Base-by-base conservation (phyloP, 1,140 invertebrate species). In the Portunus trituberculatus region DNA sequence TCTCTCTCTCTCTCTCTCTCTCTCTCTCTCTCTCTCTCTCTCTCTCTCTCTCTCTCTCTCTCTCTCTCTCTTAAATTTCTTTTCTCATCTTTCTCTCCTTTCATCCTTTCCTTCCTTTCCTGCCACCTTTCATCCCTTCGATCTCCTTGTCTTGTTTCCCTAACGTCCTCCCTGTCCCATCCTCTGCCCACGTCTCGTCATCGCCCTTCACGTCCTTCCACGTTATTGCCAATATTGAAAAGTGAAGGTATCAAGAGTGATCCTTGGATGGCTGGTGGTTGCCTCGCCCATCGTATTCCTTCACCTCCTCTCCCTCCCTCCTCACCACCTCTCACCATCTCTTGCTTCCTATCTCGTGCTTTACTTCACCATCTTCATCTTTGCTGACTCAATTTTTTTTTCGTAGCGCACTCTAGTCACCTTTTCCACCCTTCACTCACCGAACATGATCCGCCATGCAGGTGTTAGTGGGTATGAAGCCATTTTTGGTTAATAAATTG, bases 151-250 rank as follows among this genome's bases (percentile, higher is more conserved):
- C 12, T 20, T 59, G 52, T 59, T 10, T 59, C 12, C 52, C 52
- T 59, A 16, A 12, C 52, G 10, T 25, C 25, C 67, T 76, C n/a
- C 25, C 67, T 76, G 20, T 8, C 67, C 20, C 67, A 7, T 20
- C 20, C 6, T n/a, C 67, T 76, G 12, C 25, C 67, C 6, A 7
- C 67, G 25, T 76, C 67, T 76, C 67, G 25, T 76, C 67, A 76
- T 76, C 67, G 20, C 67, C 67, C 67, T 76, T 76, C 67, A 76
- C 67, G 20, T 25, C 67, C 25, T n/a, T 76, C 25, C 67, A n/a
- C 67, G 67, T n/a, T 76, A 76, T 76, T 76, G 67, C 67, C 67
- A 76, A 76, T 76, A 76, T 76, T 76, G 67, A 76, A 76, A 76
- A 76, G 67, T 76, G 67, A 76, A 76, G 67, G 67, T 76, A 76